Base-by-base conservation (phyloP, 92 coral and sea anemone species). In the Porites rus region DNA sequence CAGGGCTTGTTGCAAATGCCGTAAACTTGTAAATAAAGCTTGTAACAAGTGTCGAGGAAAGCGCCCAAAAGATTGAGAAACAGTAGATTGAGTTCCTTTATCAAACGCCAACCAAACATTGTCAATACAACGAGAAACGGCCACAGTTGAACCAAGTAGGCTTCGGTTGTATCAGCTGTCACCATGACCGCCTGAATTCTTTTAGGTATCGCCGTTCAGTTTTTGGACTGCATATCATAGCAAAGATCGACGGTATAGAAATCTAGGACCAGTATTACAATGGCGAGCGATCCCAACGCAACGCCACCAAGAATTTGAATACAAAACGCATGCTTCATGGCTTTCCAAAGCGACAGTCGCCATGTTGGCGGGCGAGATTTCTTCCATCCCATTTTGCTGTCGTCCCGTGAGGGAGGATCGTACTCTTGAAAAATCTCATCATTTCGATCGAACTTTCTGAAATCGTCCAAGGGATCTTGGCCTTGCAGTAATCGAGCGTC, bases 91-190 rank as follows among this genome's bases (percentile, higher is more conserved):
- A 87, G 90, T 51, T 83, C 60, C 11, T 93, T 93, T 21, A 82
- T 76, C 65, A 89, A 22, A 8, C 72, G 81, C 92, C 88, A 92
- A 3, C 88, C 84, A 38, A 89, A 79, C 70, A 86, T 69, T 1
- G 69, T 62, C 7, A 84, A 65, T 7, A 90, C 51, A 51, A 87
- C 28, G 38, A 87, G 72, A 25, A 90, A 83, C 9, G 84, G 38
- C 93, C 87, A 93, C 53, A 90, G 22, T 28, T 90, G 87, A 51
- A 90, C 83, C 8, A 90, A 25, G 88, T 90, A 93, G 2, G 85
- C 90, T 70, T 90, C 85, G 11, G 85, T 24, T 2, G 80, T 60
- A 60, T 56, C 84, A 10, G 75, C 93, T 1, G 89, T 80, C 20
- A 87, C 91, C 21, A 93, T 79, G 10, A 87, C 65, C 66, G 80